These are phyloP conservation scores for Limulus polyphemus DNA, from an alignment of 2,888 invertebrate genomes.

Conservation along the genomic window DNA sequence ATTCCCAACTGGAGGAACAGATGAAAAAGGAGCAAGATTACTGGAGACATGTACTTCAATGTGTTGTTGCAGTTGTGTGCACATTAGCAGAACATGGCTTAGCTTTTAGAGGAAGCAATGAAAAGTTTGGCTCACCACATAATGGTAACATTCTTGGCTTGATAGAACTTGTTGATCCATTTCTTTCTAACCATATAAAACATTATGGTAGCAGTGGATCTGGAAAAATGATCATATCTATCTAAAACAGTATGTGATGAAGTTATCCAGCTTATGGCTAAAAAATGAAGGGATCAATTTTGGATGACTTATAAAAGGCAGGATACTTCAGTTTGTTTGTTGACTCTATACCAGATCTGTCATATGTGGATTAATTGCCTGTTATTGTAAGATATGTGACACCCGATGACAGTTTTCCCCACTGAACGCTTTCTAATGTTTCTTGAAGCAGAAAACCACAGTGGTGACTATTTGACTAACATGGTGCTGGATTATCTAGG, in stretches of 20 bases:
- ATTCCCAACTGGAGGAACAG: no score
- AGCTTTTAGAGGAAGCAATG: constrained; percentile 28
- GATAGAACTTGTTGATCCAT: constrained; percentile 31
- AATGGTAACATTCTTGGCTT: constrained; percentile 32
- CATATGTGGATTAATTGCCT: constrained; percentile 19
- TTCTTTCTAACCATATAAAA: constrained; percentile 28
- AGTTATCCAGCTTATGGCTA: constrained; percentile 24
- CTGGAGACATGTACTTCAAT: neutral
- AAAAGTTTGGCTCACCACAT: constrained; percentile 26
- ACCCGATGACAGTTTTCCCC: neutral
- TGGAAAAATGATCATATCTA: constrained; percentile 29
- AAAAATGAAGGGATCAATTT: neutral
- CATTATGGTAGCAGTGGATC: constrained; percentile 29
- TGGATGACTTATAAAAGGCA: neutral
- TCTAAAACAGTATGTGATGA: constrained; percentile 31
- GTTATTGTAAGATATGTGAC: constrained; percentile 13
- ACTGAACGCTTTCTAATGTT: neutral
- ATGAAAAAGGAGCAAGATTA: no score
- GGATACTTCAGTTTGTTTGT: constrained; percentile 11
- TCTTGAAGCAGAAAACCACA: no score
- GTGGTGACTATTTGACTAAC: no score
- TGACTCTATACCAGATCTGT: constrained; percentile 18
- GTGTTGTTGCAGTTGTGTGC: constrained; percentile 12
- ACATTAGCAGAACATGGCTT: constrained; percentile 27
- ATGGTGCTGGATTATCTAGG: no score